These are phyloP conservation scores for Philonicus albiceps DNA, from an alignment of 2,888 invertebrate species.

Conservation along the genomic window DNA sequence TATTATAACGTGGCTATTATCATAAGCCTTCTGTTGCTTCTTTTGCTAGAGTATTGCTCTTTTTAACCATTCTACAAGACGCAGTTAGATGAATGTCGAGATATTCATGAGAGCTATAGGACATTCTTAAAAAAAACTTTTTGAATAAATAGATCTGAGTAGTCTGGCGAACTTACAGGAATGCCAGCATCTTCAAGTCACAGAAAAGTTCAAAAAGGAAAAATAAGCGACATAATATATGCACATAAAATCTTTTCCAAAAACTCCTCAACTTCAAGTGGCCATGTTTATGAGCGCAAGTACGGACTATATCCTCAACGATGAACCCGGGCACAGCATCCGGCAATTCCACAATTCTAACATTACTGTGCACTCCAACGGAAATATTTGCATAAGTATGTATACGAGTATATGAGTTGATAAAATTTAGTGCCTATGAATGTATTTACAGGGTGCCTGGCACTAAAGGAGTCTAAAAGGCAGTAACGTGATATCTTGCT, in stretches of 20 bases:
- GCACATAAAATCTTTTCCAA: constrained; percentile 8
- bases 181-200: neutral
- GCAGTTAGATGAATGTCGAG: neutral
- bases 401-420: neutral
- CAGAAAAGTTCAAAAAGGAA: neutral
- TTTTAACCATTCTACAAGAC: neutral
- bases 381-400: neutral
- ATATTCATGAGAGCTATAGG: neutral
- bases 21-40: neutral
- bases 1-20: neutral
- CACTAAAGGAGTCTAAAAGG: neutral
- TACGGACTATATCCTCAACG: neutral
- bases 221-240: neutral
- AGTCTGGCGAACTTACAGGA: neutral
- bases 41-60: neutral
- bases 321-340: neutral
- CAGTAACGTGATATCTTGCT: neutral
- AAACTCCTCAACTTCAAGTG: neutral
- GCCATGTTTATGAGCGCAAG: constrained; percentile 17
- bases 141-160: neutral
- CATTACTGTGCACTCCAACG: neutral
- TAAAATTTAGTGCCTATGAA: neutral
- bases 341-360: constrained; percentile 4
- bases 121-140: neutral
- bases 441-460: neutral